phyloP scores from a whole-genome alignment of 1,140 invertebrate species.

The Macrobrachium rosenbergii region DNA sequence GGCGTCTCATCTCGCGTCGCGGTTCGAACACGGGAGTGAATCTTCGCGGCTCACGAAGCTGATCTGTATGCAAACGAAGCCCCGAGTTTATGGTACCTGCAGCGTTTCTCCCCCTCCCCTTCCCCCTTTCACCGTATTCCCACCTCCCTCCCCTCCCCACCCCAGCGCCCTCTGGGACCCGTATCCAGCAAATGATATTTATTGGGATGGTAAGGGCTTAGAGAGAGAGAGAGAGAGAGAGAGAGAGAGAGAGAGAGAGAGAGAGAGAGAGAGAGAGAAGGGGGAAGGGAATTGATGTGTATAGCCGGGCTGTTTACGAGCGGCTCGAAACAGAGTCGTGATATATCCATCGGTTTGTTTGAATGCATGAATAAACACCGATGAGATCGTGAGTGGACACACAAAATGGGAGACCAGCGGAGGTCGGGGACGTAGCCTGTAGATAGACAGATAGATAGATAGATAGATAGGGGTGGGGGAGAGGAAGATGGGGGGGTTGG shows the following conservation, averaged over 20 bases:
- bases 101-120: neutral
- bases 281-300: neutral
- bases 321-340: neutral
- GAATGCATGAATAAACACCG: conserved; percentile 4
- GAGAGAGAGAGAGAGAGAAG: conserved; percentile 17
- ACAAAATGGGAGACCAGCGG: no score
- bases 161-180: neutral
- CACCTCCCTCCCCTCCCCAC: neutral
- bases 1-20: no score
- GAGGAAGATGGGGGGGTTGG: no score
- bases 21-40: no score
- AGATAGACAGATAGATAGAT: neutral
- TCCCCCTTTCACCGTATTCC: neutral
- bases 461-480: neutral
- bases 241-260: conserved; percentile 29
- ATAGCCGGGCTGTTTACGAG: neutral
- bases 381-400: no score
- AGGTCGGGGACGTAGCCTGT: neutral
- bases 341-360: neutral
- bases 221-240: conserved; percentile 24
- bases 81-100: neutral
- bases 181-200: neutral
- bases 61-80: no score
- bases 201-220: neutral
- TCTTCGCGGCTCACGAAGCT: no score